phyloP scores from a whole-genome alignment of 2,113 vertebrate genomes.

The Dipodomys spectabilis region DNA sequence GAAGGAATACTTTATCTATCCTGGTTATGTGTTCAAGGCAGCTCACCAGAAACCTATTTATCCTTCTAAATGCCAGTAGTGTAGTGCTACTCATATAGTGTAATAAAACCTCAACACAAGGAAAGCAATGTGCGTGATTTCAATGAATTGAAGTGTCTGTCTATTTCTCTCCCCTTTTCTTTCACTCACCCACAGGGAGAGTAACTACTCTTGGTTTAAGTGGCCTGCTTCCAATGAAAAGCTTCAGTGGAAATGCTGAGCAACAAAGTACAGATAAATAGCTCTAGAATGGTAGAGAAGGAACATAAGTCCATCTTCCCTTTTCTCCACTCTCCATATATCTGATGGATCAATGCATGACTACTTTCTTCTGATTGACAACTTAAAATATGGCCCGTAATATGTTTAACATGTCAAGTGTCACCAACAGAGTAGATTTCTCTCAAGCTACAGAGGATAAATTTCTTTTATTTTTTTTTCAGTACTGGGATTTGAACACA shows the following conservation, averaged over 20 bases:
- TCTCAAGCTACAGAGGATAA: background rate
- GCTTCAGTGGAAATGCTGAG: background rate
- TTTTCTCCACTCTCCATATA: background rate
- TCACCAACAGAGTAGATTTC: background rate
- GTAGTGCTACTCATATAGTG: background rate
- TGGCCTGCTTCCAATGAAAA: background rate
- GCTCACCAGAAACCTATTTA: background rate
- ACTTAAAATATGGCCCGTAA: background rate
- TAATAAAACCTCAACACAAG: background rate
- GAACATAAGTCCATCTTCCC: rapidly evolving
- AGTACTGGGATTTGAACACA: no score
- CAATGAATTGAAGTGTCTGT: background rate
- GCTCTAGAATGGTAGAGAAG: background rate
- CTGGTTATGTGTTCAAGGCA: background rate
- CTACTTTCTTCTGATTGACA: background rate
- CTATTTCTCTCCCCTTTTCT: rapidly evolving
- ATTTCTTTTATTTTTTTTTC: no score
- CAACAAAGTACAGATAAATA: background rate
- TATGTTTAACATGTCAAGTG: background rate
- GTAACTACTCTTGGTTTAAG: background rate
- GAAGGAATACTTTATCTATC: background rate
- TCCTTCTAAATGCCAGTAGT: background rate
- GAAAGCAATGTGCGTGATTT: background rate
- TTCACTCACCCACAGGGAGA: background rate
- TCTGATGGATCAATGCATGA: background rate